phyloP scores from a whole-genome alignment of 2,888 invertebrate genomes.

The Neoitamus cyanurus region DNA sequence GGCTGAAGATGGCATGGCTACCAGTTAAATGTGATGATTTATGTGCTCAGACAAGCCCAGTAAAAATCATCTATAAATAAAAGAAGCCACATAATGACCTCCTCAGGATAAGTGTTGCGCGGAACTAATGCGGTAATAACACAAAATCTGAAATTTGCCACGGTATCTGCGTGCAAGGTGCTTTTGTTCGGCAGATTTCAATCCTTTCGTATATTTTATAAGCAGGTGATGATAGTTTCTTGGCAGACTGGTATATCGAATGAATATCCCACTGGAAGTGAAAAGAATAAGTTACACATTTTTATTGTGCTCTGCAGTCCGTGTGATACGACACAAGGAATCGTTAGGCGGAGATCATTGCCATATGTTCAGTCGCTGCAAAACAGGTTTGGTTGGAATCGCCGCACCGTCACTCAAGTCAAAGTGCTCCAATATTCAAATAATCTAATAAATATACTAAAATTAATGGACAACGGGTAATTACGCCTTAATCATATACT shows the following conservation, averaged over 20 bases:
- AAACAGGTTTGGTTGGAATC: background rate
- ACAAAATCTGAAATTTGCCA: constrained; percentile 46
- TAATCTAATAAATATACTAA: background rate
- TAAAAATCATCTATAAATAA: constrained; percentile 13
- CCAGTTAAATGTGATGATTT: constrained; percentile 40
- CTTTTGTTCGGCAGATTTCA: constrained; percentile 36
- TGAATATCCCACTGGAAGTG: constrained; percentile 22
- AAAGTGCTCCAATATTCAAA: background rate
- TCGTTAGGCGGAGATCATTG: background rate
- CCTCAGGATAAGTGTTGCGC: constrained; percentile 32
- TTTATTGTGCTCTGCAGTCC: background rate
- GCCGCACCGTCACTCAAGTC: background rate
- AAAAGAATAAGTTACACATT: constrained; percentile 33
- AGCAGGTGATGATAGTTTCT: constrained; percentile 38
- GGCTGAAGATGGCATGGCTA: constrained; percentile 1
- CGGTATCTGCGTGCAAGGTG: constrained; percentile 41
- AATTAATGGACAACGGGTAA: background rate
- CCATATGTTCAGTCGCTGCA: background rate
- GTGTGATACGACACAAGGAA: background rate
- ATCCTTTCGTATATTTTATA: constrained; percentile 45
- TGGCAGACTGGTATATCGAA: constrained; percentile 16
- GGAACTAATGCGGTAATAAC: constrained; percentile 50
- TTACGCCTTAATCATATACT: background rate
- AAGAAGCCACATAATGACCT: constrained; percentile 47
- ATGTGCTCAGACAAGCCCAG: constrained; percentile 9